Evolutionary conservation across 2,888 invertebrate genomes (phyloP), one percentile per base, ranked within the genome.

Genomic region (Griposia aprilina): DNA sequence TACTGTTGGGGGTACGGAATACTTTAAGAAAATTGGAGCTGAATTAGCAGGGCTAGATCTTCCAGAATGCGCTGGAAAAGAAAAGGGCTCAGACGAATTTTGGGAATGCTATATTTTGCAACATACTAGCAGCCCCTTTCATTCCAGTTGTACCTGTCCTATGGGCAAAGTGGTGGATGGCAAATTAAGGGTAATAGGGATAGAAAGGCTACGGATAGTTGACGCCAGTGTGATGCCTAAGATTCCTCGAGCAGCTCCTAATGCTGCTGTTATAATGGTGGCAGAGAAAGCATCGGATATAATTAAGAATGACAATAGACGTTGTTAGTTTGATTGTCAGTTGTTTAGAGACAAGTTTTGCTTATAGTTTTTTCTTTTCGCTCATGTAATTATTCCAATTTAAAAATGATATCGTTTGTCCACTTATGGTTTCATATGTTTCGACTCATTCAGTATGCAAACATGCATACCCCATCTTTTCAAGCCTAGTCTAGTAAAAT

Each of bases 91-190:
- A n/a, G 78, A 82, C 13, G 85, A 88, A 4, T 93, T 88, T 78
- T 92, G 90, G 90, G 65, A 73, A 45, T 93, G 93, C 62, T 92
- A 91, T 74, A 72, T 85, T 6, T 52, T 83, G 13, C 74, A 83
- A 23, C 77, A 86, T 97, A 97, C 91, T 0, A 96, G 97, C 66
- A 98, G 98, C 0, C 97, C 98, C 60, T 98, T 98, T 89, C 98
- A 98, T 93, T 98, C 97, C 0, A 94, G 97, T 0, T 97, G 98
- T 0, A 98, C 98, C 0, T 97, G 97, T 78, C 98, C 98, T 90
- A 98, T 98, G 98, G 98, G 98, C 0, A 97, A 97, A 0, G 98
- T 98, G 1, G 97, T 98, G 0, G 97, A 98, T 93, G 95, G 97
- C 0, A 92, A 97, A 52, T 92, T 98, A 8, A 82, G 76, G 0